Evolutionary conservation across 2,113 vertebrate species (phyloP), one percentile per base, ranked within the genome.

Genomic region (Nycticebus coucang): DNA sequence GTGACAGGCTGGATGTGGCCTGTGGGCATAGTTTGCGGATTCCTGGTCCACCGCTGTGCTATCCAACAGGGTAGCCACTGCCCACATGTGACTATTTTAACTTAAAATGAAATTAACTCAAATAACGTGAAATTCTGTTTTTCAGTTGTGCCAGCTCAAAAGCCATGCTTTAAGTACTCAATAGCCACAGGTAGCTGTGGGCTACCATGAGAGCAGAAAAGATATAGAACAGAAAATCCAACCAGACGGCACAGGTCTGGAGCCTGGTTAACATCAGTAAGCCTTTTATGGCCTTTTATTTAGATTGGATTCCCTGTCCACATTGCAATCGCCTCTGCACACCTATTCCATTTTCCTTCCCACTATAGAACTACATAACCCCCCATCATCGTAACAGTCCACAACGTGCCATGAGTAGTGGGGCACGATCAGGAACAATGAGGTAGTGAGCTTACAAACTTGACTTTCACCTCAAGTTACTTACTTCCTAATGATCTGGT

Each of bases 41-140:
- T 66, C 24, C 35, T 11, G 24, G 18, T 64, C 80, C 72, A 80
- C 24, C 28, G 59, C 37, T 33, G 21, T 26, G 53, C 45, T 68
- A 72, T 10, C 2, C 37, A 28, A 0, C n/a, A 15, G 59, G 45
- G 87, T 59, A n/a, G 28, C 50, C 19, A 37, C 57, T 79, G 35
- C 55, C 17, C 22, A 26, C 9, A 17, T 62, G 17, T 35, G 71
- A 74, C 35, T 86, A 26, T 33, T 87, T 53, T 80, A 55, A 74
- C 72, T 62, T 55, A 81, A 74, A 88, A 74, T 96, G 77, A 94
- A 87, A 68, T 81, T 18, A 15, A 53, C 60, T 81, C 5, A 64
- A 90, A 87, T 83, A 83, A 35, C 24, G 19, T 75, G 77, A 93
- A 55, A 86, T 62, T 57, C 41, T 57, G 21, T 66, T 33, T 17